Evolutionary conservation across 2,888 invertebrate genomes (phyloP), one percentile per base, ranked within the genome.

Genomic region (Sarcophaga caerulescens): DNA sequence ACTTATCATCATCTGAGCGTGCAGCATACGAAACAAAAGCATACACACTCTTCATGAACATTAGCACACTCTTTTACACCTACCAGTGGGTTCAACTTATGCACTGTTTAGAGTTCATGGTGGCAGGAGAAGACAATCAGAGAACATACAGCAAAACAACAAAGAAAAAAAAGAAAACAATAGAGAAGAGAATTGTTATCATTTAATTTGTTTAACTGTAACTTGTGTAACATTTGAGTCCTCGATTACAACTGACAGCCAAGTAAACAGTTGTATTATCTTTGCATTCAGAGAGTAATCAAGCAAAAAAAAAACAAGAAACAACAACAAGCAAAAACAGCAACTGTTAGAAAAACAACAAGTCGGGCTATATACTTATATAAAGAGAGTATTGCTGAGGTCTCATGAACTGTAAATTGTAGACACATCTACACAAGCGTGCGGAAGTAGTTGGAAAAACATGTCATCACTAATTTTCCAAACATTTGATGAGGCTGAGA

Each of bases 161-260:
- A 52, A 14, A 14, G 3, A 52, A 3, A 5, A 70, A 59, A 21
- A 52, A 11, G 44, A 68, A 35, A 23, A 66, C 65, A 71, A 66
- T 71, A 77, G 25, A 77, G 59, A 77, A 77, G 12, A 59, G 12
- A 35, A 68, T 84, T 84, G 79, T 76, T 81, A 73, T 77, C 81
- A 82, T 85, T 82, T 82, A 79, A 85, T 85, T 82, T 85, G 75
- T 78, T 82, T 79, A 82, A 85, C 82, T 82, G 81, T 62, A 85
- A 80, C 79, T 85, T 79, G 79, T 69, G 82, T 68, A 85, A 82
- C 85, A 85, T 85, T 85, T 82, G 82, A 79, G 82, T 82, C 79
- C 82, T 81, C 81, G 78, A 82, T 82, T 85, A 76, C 68, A 82
- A 85, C 79, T 80, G 82, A 76, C 85, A 85, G 44, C 60, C 68